These are phyloP conservation scores for Heliconius nattereri DNA, from an alignment of 1,140 invertebrate genomes.

Conservation along the genomic window DNA sequence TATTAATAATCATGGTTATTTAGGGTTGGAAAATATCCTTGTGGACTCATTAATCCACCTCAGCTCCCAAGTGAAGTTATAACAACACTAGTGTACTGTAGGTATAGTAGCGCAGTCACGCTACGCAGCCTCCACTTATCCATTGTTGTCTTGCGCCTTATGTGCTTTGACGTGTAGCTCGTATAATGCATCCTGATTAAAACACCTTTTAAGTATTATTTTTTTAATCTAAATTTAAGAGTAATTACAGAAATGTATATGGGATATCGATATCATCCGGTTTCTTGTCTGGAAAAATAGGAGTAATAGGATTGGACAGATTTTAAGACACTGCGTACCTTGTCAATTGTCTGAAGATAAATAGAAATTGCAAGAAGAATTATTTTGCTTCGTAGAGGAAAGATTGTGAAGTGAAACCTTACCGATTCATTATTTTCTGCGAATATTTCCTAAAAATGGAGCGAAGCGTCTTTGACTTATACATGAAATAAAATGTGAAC, in stretches of 20 bases:
- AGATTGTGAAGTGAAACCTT: no score
- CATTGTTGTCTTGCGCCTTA: constrained; percentile 27
- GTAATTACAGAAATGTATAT: no score
- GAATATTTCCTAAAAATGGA: no score
- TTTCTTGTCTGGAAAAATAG: no score
- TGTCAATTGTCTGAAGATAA: neutral
- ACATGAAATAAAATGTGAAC: no score
- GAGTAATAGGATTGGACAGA: no score
- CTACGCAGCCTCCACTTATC: constrained; percentile 18
- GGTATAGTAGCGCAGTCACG: constrained; percentile 19
- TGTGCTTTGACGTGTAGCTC: constrained; percentile 5
- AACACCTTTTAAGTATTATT: neutral
- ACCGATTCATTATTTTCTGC: no score
- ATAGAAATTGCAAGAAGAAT: neutral
- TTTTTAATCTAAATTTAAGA: neutral
- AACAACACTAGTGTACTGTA: constrained; percentile 10
- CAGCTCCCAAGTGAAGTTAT: constrained; percentile 21
- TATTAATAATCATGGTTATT: neutral
- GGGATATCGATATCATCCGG: no score
- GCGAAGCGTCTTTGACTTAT: no score
- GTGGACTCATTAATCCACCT: constrained; percentile 15
- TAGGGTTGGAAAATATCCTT: neutral
- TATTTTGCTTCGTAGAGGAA: no score
- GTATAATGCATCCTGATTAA: neutral
- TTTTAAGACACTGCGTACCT: neutral